Percentiles rank a stretch among this genome's conserved stretches.
Evolutionary conservation across 2,888 invertebrate genomes (phyloP).

Genomic region (Brachylomia viminalis): DNA sequence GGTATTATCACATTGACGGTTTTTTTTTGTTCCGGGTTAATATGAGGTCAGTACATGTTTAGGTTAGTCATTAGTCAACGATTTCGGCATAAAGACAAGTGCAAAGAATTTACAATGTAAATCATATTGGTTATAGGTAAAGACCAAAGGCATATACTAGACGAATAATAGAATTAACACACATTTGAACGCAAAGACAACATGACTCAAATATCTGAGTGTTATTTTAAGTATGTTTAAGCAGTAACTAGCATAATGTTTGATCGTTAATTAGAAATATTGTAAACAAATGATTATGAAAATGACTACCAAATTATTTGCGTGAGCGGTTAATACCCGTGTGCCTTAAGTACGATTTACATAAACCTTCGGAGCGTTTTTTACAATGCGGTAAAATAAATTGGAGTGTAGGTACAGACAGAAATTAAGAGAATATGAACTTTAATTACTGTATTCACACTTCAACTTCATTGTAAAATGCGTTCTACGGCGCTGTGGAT

Average conservation of each 20-base stretch:
- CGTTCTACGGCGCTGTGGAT: background rate
- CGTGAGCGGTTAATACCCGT: background rate
- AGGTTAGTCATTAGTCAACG: no score
- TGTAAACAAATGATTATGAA: slow-evolving; percentile 12
- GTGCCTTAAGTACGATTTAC: background rate
- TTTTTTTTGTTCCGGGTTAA: background rate
- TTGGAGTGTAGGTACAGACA: background rate
- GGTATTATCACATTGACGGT: background rate
- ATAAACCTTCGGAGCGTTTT: background rate
- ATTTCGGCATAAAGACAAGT: background rate
- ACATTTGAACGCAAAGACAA: background rate
- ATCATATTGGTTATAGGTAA: background rate
- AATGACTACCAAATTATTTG: background rate
- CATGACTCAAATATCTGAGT: background rate
- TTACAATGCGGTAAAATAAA: slow-evolving; percentile 1
- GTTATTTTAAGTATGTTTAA: slow-evolving; percentile 1
- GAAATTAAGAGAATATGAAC: background rate
- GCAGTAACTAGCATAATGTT: background rate
- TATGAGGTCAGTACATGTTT: background rate
- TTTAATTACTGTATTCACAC: background rate
- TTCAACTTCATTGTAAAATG: background rate
- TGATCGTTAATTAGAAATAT: background rate
- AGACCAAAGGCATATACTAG: slow-evolving; percentile 9
- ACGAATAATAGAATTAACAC: slow-evolving; percentile 5
- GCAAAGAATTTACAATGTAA: background rate